phyloP scores from a whole-genome alignment of 2,113 vertebrate species.

The Apodemus sylvaticus region DNA sequence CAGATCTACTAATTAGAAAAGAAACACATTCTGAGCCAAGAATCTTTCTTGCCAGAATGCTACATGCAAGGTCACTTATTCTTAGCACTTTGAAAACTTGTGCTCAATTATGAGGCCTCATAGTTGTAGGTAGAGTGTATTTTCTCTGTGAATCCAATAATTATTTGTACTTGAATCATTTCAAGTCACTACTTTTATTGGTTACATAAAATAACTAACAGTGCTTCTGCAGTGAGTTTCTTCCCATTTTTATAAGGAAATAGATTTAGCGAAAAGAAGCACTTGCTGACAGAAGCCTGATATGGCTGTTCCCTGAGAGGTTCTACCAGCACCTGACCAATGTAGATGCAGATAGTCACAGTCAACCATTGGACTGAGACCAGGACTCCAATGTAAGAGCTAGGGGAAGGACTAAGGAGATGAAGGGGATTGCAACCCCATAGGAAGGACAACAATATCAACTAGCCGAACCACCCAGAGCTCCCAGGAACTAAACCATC shows the following conservation, averaged over 20 bases:
- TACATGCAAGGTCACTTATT: neutral
- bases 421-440: no score
- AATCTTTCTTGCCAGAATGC: neutral
- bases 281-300: no score
- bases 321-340: no score
- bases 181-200: neutral
- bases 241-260: neutral
- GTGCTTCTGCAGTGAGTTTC: neutral
- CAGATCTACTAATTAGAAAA: neutral
- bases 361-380: no score
- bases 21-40: neutral
- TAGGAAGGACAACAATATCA: no score
- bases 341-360: no score
- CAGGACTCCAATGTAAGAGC: no score
- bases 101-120: neutral
- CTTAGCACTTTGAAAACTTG: neutral
- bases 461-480: no score
- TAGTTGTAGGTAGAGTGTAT: neutral
- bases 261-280: neutral
- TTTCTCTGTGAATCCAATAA: neutral
- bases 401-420: no score
- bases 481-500: no score
- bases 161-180: neutral
- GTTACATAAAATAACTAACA: neutral
- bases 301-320: no score